These are phyloP conservation scores for Pangasius krempfi DNA, from an alignment of 2,797 vertebrate genomes.

Conservation along the genomic window DNA sequence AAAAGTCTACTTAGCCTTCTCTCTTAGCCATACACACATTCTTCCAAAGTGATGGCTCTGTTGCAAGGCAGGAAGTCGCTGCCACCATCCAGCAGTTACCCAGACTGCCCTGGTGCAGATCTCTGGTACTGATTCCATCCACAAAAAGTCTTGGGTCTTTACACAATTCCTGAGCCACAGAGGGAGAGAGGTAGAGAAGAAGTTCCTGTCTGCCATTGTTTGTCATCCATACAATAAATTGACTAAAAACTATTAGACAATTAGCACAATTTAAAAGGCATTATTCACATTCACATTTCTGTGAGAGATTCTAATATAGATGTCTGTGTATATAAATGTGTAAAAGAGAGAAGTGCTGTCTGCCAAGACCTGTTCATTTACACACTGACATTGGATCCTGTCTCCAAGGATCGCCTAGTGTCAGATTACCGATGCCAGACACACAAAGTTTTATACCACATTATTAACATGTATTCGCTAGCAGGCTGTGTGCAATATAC, in stretches of 20 bases:
- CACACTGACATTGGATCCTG: slow-evolving; percentile 55
- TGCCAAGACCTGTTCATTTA: slow-evolving; percentile 61
- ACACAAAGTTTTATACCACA: slow-evolving; percentile 23
- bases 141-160: slow-evolving; percentile 82
- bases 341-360: slow-evolving; percentile 60
- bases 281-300: neutral
- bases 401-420: slow-evolving; percentile 27
- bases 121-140: slow-evolving; percentile 84
- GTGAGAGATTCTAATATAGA: neutral
- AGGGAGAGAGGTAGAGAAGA: neutral
- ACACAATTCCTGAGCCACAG: slow-evolving; percentile 75
- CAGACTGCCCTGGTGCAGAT: slow-evolving; percentile 84
- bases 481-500: neutral
- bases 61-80: slow-evolving; percentile 81
- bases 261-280: neutral
- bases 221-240: neutral
- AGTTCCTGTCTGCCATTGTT: neutral
- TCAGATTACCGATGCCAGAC: slow-evolving; percentile 60
- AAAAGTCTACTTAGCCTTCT: neutral
- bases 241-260: neutral
- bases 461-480: neutral
- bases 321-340: slow-evolving; percentile 33
- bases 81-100: slow-evolving; percentile 90
- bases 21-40: slow-evolving; percentile 60
- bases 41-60: slow-evolving; percentile 80